Conservation (phyloP, 2,888 invertebrate species). For the Stenodema calcarata region DNA sequence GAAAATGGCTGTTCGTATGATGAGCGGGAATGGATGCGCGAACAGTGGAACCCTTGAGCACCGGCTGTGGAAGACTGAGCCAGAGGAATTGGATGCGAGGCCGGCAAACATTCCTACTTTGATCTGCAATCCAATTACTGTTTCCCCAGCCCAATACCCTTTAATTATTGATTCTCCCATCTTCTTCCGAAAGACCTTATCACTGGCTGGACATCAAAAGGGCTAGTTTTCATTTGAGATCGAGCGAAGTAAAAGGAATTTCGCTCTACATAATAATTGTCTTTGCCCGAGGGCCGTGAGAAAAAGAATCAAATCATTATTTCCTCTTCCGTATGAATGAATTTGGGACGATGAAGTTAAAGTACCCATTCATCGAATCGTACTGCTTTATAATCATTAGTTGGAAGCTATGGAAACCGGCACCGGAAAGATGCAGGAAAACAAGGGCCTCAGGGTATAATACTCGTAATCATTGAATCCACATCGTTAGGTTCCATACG, state of each 20-base stretch:
- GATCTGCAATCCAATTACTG: constrained; percentile 42
- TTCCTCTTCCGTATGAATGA: background rate
- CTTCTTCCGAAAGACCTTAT: constrained; percentile 6
- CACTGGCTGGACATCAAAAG: constrained; percentile 1
- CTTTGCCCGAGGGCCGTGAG: background rate
- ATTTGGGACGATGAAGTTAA: background rate
- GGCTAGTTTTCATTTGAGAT: background rate
- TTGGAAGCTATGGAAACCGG: too few species aligned
- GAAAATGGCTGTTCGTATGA: background rate
- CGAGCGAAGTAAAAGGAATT: background rate
- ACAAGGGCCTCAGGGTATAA: too few species aligned
- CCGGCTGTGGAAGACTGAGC: background rate
- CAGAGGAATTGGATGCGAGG: constrained; percentile 29
- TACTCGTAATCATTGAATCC: too few species aligned
- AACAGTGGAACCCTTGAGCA: background rate
- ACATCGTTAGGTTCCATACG: too few species aligned
- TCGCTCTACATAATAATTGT: background rate
- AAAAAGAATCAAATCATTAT: background rate
- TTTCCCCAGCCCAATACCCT: constrained; percentile 25
- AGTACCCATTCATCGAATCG: too few species aligned
- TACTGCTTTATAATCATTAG: background rate
- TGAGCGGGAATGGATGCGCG: background rate
- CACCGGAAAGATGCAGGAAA: too few species aligned
- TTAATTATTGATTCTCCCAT: constrained; percentile 32
- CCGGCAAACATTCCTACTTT: constrained; percentile 37